These are phyloP conservation scores for Lydus trimaculatus DNA, from an alignment of 2,888 invertebrate genomes.

Conservation along the genomic window DNA sequence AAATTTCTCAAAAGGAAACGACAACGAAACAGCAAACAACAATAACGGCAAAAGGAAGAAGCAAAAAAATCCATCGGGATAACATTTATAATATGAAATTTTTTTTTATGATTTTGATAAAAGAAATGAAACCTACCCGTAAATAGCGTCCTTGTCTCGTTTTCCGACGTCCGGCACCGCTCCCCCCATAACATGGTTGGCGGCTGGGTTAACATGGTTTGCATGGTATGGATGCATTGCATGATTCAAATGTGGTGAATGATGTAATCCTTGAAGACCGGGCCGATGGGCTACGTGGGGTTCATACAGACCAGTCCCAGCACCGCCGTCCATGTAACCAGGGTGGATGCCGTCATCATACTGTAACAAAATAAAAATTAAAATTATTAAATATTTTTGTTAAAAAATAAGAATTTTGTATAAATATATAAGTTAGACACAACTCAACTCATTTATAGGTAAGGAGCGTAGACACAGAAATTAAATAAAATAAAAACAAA, in stretches of 20 bases:
- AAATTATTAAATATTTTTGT: neutral
- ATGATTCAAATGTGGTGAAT: constrained; percentile 83
- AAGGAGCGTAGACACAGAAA: neutral
- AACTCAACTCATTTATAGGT: constrained; percentile 5
- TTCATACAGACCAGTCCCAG: constrained; percentile 73
- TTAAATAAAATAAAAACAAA: constrained; percentile 1
- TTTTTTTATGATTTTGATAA: neutral
- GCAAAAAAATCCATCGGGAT: neutral
- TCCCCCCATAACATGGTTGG: constrained; percentile 85
- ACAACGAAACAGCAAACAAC: neutral
- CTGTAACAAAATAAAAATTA: constrained; percentile 63
- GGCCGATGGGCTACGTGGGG: constrained; percentile 74
- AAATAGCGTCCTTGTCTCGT: constrained; percentile 98
- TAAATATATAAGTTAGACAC: neutral
- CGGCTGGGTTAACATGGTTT: constrained; percentile 70
- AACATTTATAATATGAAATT: neutral
- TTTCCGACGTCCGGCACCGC: constrained; percentile 90
- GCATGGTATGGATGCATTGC: constrained; percentile 83
- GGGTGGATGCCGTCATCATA: constrained; percentile 95
- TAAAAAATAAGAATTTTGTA: neutral
- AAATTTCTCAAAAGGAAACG: neutral
- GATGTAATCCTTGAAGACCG: constrained; percentile 73
- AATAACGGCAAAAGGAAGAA: neutral
- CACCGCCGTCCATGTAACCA: constrained; percentile 85
- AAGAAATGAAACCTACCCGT: constrained; percentile 86